phyloP scores from a whole-genome alignment of 1,140 invertebrate species.

The Subanguina moxae region DNA sequence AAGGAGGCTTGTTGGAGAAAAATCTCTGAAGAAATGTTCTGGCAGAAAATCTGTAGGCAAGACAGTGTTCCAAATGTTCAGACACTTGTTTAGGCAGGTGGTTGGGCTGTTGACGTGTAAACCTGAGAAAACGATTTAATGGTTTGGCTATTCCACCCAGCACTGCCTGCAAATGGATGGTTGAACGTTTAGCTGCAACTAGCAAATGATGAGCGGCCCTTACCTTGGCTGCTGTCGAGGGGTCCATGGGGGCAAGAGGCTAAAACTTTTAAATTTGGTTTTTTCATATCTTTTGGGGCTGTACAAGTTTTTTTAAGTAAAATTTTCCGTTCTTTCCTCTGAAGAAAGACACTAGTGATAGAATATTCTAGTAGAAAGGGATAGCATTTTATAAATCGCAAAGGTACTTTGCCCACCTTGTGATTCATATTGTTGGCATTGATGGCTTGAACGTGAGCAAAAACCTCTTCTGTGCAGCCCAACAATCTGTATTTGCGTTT shows the following conservation, averaged over 20 bases:
- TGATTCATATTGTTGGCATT: constrained; percentile 22
- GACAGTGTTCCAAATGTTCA: constrained; percentile 34
- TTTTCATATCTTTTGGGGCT: too few species aligned
- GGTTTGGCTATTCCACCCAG: constrained; percentile 34
- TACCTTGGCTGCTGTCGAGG: not conserved
- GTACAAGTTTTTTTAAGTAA: too few species aligned
- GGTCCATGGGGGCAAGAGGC: not conserved
- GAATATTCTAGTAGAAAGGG: too few species aligned
- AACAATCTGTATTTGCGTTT: constrained; percentile 42
- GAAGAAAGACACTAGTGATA: too few species aligned
- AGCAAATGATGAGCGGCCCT: too few species aligned
- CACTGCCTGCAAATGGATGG: constrained; percentile 30
- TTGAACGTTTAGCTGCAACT: too few species aligned
- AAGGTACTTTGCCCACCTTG: constrained; percentile 34
- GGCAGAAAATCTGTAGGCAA: constrained; percentile 41
- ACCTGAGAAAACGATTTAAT: constrained; percentile 31
- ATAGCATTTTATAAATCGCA: too few species aligned
- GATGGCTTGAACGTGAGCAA: constrained; percentile 36
- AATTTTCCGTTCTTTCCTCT: too few species aligned
- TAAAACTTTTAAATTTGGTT: not conserved
- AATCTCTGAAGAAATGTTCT: constrained; percentile 41
- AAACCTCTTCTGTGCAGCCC: constrained; percentile 42
- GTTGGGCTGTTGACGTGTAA: constrained; percentile 21
- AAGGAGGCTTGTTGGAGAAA: constrained; percentile 17
- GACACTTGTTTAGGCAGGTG: constrained; percentile 12